Percentiles rank a stretch among this genome's conserved stretches.
Evolutionary conservation across 2,797 vertebrate genomes (phyloP).

Genomic region (Propithecus deckenii): DNA sequence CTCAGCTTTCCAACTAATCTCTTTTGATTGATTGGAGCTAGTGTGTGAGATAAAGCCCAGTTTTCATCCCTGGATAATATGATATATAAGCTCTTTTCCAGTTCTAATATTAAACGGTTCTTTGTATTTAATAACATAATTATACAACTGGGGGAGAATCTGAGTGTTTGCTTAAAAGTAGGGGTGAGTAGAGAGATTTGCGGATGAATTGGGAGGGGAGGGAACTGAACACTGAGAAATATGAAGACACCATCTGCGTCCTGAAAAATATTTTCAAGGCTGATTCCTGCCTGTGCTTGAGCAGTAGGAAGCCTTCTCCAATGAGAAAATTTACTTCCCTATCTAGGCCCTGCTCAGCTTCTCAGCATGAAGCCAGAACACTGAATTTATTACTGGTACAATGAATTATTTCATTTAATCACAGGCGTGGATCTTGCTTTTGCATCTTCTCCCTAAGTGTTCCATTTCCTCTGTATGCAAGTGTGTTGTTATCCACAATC

Average conservation of each 20-base stretch:
- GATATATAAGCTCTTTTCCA: background rate
- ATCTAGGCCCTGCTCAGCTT: background rate
- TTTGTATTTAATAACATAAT: background rate
- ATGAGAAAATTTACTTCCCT: conserved; percentile 53
- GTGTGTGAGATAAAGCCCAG: background rate
- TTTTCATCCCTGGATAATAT: background rate
- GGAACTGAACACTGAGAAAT: background rate
- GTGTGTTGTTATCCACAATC: background rate
- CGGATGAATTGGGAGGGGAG: background rate
- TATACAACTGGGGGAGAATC: background rate
- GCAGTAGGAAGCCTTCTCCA: conserved; percentile 38
- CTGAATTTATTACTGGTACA: conserved; percentile 48
- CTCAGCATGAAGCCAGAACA: conserved; percentile 41
- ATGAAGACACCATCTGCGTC: background rate
- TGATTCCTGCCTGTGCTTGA: conserved; percentile 47
- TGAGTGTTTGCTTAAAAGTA: background rate
- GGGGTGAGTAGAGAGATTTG: background rate
- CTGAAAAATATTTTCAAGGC: conserved; percentile 45
- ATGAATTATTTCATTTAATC: conserved; percentile 68
- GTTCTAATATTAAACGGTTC: background rate
- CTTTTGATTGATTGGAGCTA: conserved; percentile 29
- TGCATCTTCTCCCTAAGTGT: conserved; percentile 20
- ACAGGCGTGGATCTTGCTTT: background rate
- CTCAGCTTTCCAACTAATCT: conserved; percentile 5
- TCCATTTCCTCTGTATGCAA: background rate